Percentiles rank a stretch among this genome's conserved stretches.
These are phyloP conservation scores for Hyposoter didymator DNA, from an alignment of 2,888 invertebrate species.

Conservation along the genomic window DNA sequence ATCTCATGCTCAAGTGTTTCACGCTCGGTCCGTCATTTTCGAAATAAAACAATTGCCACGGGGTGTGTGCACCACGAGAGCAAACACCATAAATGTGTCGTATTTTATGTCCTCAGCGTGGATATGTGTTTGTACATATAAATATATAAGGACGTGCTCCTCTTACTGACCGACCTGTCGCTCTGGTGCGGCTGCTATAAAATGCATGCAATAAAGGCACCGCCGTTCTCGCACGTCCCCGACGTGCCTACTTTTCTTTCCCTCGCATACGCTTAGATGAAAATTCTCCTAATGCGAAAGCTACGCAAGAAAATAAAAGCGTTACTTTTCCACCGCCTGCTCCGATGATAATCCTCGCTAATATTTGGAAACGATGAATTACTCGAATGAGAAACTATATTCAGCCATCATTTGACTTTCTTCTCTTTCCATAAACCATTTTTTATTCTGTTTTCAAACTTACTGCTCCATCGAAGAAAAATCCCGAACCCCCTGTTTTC, in stretches of 20 bases:
- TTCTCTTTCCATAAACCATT: background rate
- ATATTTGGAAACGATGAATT: background rate
- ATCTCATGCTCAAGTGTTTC: constrained; percentile 47
- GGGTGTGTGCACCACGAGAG: constrained; percentile 36
- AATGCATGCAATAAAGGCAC: constrained; percentile 71
- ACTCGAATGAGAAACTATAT: background rate
- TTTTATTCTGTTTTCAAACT: background rate
- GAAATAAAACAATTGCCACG: constrained; percentile 60
- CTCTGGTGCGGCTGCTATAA: constrained; percentile 68
- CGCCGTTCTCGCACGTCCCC: constrained; percentile 52
- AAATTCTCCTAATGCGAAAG: constrained; percentile 43
- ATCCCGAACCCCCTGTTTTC: background rate
- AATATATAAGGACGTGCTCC: constrained; percentile 32
- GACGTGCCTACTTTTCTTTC: constrained; percentile 10
- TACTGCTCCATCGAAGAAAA: background rate
- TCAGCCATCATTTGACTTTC: background rate
- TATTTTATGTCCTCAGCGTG: constrained; percentile 69
- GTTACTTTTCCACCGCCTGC: constrained; percentile 34
- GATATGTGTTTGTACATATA: constrained; percentile 23
- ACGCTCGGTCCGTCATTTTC: constrained; percentile 61
- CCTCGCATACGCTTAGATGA: constrained; percentile 42
- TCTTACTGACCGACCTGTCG: constrained; percentile 52
- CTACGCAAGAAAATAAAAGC: constrained; percentile 44
- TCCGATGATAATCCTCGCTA: constrained; percentile 8
- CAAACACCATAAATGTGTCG: constrained; percentile 66